A percentile compares a stretch with the other conserved stretches of the same genome.
Evolutionary conservation across 2,113 vertebrate species (phyloP).

Genomic region (Cryptomyrus ogoouensis): DNA sequence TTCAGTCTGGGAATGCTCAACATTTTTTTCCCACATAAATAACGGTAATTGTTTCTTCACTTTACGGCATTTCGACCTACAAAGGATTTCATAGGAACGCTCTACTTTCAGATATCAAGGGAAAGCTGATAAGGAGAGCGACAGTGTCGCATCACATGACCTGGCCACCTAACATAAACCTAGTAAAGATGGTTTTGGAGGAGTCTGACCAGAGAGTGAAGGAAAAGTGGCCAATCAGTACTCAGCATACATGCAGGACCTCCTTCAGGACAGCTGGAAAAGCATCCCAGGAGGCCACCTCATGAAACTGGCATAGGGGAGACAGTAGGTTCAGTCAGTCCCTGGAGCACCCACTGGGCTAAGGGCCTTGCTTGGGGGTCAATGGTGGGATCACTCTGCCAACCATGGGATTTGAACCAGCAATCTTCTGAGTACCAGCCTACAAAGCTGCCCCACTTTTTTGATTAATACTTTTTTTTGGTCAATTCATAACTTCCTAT

Average conservation of each 20-base stretch:
- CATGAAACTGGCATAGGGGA: background rate
- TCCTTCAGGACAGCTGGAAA: background rate
- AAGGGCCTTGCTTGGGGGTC: background rate
- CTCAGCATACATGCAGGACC: background rate
- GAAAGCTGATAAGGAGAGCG: background rate
- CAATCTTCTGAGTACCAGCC: background rate
- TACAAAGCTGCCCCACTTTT: background rate
- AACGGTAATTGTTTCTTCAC: background rate
- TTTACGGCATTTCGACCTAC: background rate
- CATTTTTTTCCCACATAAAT: background rate
- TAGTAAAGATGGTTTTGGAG: background rate
- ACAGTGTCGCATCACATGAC: background rate
- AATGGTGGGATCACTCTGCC: background rate
- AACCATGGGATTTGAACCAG: background rate
- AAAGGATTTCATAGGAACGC: background rate
- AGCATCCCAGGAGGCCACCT: background rate
- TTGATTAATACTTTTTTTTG: background rate
- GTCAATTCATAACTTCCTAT: background rate
- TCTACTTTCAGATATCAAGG: background rate
- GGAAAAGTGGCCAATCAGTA: background rate
- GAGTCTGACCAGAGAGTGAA: background rate
- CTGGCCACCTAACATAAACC: background rate
- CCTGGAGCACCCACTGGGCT: background rate
- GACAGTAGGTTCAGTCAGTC: background rate
- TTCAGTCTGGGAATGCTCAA: background rate